Conservation (phyloP, 2,888 invertebrate species). For the Oscheius sp. region DNA sequence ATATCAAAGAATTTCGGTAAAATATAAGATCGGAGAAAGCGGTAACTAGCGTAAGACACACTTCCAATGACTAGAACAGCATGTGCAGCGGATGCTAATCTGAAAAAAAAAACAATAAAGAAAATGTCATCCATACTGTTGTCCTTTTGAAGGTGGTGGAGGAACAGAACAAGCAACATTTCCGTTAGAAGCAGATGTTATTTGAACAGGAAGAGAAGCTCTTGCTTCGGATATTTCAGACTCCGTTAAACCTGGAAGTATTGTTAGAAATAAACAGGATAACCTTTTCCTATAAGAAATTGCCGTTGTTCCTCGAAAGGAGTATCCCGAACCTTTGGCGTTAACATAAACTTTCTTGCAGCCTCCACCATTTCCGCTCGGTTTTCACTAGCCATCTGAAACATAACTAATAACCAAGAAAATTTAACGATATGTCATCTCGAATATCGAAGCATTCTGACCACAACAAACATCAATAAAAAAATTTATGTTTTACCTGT, state of each 20-base stretch:
- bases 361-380: slow-evolving; percentile 63
- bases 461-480: neutral
- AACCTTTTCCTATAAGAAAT: slow-evolving; percentile 63
- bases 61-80: slow-evolving; percentile 62
- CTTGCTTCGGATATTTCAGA: slow-evolving; percentile 59
- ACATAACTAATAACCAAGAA: neutral
- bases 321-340: slow-evolving; percentile 61
- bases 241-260: slow-evolving; percentile 50
- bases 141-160: neutral
- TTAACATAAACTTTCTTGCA: slow-evolving; percentile 64
- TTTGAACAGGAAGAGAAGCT: slow-evolving; percentile 37
- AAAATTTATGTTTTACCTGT: neutral
- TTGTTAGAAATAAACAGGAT: neutral
- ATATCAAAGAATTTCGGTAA: slow-evolving; percentile 67
- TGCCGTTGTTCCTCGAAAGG: slow-evolving; percentile 63
- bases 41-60: slow-evolving; percentile 64
- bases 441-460: neutral
- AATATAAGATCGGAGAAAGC: slow-evolving; percentile 63
- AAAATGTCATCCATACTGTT: no score
- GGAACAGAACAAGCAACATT: neutral
- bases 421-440: neutral
- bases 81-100: slow-evolving; percentile 48
- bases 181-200: neutral
- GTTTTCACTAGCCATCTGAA: slow-evolving; percentile 17
- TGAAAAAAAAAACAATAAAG: no score